phyloP scores from a whole-genome alignment of 2,888 invertebrate genomes.

The Aporophyla lueneburgensis region DNA sequence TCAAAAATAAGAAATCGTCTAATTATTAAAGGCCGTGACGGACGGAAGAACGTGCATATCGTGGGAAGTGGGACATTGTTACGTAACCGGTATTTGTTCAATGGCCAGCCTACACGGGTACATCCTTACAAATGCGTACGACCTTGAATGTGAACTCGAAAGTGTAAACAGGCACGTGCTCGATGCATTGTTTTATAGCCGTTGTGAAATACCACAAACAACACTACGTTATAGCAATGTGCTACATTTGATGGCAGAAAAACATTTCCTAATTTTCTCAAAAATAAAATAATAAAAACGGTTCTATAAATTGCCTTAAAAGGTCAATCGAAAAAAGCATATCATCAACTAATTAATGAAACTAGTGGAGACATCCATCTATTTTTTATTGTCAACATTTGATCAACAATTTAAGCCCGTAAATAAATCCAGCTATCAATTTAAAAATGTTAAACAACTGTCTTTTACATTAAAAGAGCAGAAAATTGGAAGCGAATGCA shows the following conservation, averaged over 20 bases:
- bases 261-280: background rate
- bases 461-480: conserved; percentile 21
- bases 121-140: conserved; percentile 91
- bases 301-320: background rate
- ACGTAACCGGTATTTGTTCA: conserved; percentile 89
- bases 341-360: background rate
- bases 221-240: conserved; percentile 64
- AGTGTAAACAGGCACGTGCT: conserved; percentile 90
- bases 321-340: background rate
- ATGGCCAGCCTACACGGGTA: conserved; percentile 88
- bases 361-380: conserved; percentile 56
- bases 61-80: conserved; percentile 89
- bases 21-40: conserved; percentile 80
- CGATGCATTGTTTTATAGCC: conserved; percentile 90
- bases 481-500: conserved; percentile 52
- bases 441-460: conserved; percentile 15
- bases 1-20: conserved; percentile 71
- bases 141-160: conserved; percentile 90
- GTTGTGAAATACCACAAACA: conserved; percentile 80
- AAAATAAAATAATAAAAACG: background rate
- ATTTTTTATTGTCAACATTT: conserved; percentile 4
- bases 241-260: conserved; percentile 35
- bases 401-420: conserved; percentile 1
- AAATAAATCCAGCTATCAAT: conserved; percentile 9
- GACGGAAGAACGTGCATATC: conserved; percentile 82